Conservation (phyloP, 1,140 invertebrate genomes). For the Philaenus spumarius region DNA sequence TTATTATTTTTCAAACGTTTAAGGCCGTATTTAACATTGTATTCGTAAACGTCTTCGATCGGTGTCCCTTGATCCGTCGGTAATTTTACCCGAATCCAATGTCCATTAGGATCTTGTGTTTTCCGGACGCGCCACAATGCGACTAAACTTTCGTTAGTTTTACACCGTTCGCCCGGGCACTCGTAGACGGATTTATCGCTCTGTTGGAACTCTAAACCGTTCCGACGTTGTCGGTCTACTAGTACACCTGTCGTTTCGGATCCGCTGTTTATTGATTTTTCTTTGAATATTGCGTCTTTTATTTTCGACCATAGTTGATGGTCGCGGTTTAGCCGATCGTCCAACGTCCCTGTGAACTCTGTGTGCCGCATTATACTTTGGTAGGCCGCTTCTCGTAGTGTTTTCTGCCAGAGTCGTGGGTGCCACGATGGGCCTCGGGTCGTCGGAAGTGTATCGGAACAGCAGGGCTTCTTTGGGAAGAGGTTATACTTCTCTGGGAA, state of each 20-base stretch:
- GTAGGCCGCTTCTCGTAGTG: slow-evolving; percentile 25
- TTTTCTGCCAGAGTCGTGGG: slow-evolving; percentile 15
- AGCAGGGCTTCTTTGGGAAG: not conserved
- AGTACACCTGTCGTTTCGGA: slow-evolving; percentile 13
- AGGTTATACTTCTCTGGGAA: too few species aligned
- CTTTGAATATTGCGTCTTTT: slow-evolving; percentile 12
- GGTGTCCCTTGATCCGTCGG: slow-evolving; percentile 2
- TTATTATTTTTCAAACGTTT: slow-evolving; percentile 8
- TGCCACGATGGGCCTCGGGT: not conserved
- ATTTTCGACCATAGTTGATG: slow-evolving; percentile 23
- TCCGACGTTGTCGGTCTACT: slow-evolving; percentile 3
- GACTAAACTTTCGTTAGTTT: slow-evolving; percentile 9
- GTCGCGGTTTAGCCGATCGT: slow-evolving; percentile 24
- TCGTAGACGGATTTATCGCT: slow-evolving; percentile 12
- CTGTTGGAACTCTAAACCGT: slow-evolving; percentile 21
- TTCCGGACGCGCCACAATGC: slow-evolving; percentile 24
- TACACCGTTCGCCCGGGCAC: slow-evolving; percentile 9
- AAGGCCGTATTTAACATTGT: slow-evolving; percentile 19
- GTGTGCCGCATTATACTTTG: slow-evolving; percentile 23
- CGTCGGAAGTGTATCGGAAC: not conserved
- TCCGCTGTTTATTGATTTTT: not conserved
- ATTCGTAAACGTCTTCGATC: slow-evolving; percentile 25
- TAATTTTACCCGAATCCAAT: slow-evolving; percentile 21
- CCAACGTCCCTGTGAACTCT: slow-evolving; percentile 23
- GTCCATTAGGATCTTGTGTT: slow-evolving; percentile 14